A percentile compares a stretch with the other conserved stretches of the same genome.
These are phyloP conservation scores for Megathymus violae DNA, from an alignment of 1,140 invertebrate genomes.

Conservation along the genomic window DNA sequence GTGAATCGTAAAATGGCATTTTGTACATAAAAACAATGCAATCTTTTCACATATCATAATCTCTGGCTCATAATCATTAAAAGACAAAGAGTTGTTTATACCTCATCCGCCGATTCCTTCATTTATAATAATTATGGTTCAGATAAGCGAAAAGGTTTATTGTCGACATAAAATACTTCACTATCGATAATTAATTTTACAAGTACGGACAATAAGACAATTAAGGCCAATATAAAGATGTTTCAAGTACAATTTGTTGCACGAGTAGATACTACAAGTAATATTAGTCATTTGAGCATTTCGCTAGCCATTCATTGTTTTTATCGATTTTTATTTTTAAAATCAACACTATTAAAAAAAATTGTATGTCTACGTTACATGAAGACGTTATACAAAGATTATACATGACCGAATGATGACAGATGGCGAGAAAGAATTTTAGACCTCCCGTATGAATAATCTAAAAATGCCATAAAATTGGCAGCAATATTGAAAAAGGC, in stretches of 20 bases:
- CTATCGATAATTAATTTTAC: slow-evolving; percentile 25
- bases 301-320: no score
- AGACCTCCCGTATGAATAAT: not conserved
- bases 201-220: not conserved
- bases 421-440: not conserved
- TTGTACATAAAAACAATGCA: slow-evolving; percentile 39
- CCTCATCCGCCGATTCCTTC: slow-evolving; percentile 19
- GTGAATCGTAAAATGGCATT: slow-evolving; percentile 38
- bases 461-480: slow-evolving; percentile 30
- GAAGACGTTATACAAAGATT: not conserved
- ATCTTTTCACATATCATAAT: slow-evolving; percentile 33
- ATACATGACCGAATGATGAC: not conserved
- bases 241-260: not conserved
- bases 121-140: slow-evolving; percentile 18
- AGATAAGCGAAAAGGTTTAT: slow-evolving; percentile 25
- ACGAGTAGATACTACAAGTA: not conserved
- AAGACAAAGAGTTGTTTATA: slow-evolving; percentile 29
- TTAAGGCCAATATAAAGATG: not conserved
- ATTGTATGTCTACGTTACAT: no score
- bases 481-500: slow-evolving; percentile 44
- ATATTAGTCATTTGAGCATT: not conserved
- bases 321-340: no score
- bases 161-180: slow-evolving; percentile 16
- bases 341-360: no score
- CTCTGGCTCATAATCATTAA: slow-evolving; percentile 29